These are phyloP conservation scores for Drosophila sordidula DNA, from an alignment of 2,888 invertebrate species.

Conservation along the genomic window DNA sequence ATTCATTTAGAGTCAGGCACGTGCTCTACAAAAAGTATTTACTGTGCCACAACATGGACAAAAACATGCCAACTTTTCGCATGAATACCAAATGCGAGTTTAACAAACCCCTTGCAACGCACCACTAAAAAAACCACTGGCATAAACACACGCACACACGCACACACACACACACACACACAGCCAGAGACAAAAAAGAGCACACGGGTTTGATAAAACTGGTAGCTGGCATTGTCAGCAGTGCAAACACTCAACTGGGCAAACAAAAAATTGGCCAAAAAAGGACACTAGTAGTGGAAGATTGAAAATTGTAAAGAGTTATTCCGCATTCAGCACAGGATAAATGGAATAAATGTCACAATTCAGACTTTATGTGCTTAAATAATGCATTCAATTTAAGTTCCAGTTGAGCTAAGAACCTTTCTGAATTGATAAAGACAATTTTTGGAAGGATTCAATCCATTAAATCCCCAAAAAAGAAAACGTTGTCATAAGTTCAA, in stretches of 20 bases:
- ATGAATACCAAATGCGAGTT: slow-evolving; percentile 69
- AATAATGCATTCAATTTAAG: slow-evolving; percentile 31
- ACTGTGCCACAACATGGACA: slow-evolving; percentile 13
- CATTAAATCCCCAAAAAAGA: neutral
- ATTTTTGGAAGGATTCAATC: neutral
- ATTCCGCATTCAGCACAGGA: slow-evolving; percentile 10
- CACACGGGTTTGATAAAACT: slow-evolving; percentile 38
- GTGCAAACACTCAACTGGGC: slow-evolving; percentile 57
- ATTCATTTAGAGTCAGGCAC: slow-evolving; percentile 57
- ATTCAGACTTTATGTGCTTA: slow-evolving; percentile 42
- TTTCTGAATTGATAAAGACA: neutral
- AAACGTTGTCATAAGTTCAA: neutral
- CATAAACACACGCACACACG: slow-evolving; percentile 6
- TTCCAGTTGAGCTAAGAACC: slow-evolving; percentile 2
- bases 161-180: slow-evolving; percentile 11
- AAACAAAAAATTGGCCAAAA: slow-evolving; percentile 53
- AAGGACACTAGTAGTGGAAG: slow-evolving; percentile 11
- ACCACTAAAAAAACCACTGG: slow-evolving; percentile 21
- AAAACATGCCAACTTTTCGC: slow-evolving; percentile 66
- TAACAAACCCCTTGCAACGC: slow-evolving; percentile 42
- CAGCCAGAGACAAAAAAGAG: neutral
- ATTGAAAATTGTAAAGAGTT: slow-evolving; percentile 44
- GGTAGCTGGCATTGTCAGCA: slow-evolving; percentile 57
- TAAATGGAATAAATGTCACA: slow-evolving; percentile 51
- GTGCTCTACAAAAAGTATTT: slow-evolving; percentile 29